These are phyloP conservation scores for Onychomys torridus DNA, from an alignment of 2,797 vertebrate species.

Conservation along the genomic window DNA sequence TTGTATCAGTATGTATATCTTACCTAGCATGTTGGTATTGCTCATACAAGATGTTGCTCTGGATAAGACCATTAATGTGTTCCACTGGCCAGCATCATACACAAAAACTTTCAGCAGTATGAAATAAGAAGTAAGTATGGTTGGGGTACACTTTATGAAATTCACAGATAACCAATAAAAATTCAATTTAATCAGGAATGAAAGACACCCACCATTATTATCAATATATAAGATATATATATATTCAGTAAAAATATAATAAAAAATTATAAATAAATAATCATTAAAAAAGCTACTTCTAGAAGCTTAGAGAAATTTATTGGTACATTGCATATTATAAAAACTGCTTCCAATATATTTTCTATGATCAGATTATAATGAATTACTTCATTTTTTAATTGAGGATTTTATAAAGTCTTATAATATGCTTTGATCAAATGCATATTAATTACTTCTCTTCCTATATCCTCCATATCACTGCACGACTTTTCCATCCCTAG, in stretches of 20 bases:
- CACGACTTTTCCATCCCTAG: background rate
- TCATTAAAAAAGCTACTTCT: background rate
- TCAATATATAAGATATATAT: too few relatives aligned
- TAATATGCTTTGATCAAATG: background rate
- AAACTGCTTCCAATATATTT: background rate
- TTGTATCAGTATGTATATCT: background rate
- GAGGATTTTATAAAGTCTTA: background rate
- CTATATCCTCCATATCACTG: too few relatives aligned
- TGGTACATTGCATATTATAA: background rate
- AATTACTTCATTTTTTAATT: background rate
- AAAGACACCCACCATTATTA: background rate
- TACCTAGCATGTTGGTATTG: background rate
- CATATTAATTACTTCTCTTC: background rate
- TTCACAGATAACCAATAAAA: too few relatives aligned
- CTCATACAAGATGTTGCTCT: background rate
- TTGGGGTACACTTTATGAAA: background rate
- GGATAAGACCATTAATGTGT: background rate
- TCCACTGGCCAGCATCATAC: background rate
- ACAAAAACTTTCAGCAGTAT: background rate
- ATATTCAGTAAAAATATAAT: background rate
- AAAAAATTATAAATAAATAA: background rate
- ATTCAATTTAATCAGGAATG: background rate
- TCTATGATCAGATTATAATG: background rate
- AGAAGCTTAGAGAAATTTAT: background rate
- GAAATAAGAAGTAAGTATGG: background rate